Evolutionary conservation across 2,888 invertebrate genomes (phyloP), one percentile per base, ranked within the genome.

Genomic region (Pterostichus niger): DNA sequence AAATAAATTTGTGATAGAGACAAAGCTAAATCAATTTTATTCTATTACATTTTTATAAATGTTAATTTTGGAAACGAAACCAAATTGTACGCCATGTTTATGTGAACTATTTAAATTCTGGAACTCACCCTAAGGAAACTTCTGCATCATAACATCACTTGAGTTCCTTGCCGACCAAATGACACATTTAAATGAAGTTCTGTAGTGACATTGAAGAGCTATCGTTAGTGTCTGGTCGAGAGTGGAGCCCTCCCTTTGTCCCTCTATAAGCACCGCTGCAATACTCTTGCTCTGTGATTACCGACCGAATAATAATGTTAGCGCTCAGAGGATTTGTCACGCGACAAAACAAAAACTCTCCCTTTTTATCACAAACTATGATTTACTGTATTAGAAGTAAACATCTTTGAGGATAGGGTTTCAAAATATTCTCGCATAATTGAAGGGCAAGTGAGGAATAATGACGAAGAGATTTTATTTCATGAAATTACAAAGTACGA

Each of bases 101-200:
- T 24, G 1, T 24, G 24, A 3, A 24, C 2, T 24, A 24, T 3
- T 24, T 24, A 2, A 24, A 3, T 24, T 24, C 3, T 24, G 24
- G 24, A 24, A 24, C 24, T 2, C 24, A 24, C 24, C 24, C 24
- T 3, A 24, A n/a, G n/a, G n/a, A n/a, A n/a, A n/a, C n/a, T n/a
- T n/a, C n/a, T n/a, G n/a, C n/a, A n/a, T n/a, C n/a, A n/a, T n/a
- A n/a, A 52, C 59, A 59, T 13, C 61, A 56, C 81, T 71, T 15
- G 49, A 84, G 84, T 85, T 68, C 64, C 78, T 61, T 83, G 84
- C 82, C 84, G 83, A 75, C 81, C 85, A 84, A 84, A 85, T 85
- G 85, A 84, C 84, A 84, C 84, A 85, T 84, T 84, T 84, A 85
- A 85, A 85, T 85, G 85, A 85, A 85, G 85, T 84, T 82, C 78